Conservation (phyloP, 1,140 invertebrate species). For the Euschistus heros region DNA sequence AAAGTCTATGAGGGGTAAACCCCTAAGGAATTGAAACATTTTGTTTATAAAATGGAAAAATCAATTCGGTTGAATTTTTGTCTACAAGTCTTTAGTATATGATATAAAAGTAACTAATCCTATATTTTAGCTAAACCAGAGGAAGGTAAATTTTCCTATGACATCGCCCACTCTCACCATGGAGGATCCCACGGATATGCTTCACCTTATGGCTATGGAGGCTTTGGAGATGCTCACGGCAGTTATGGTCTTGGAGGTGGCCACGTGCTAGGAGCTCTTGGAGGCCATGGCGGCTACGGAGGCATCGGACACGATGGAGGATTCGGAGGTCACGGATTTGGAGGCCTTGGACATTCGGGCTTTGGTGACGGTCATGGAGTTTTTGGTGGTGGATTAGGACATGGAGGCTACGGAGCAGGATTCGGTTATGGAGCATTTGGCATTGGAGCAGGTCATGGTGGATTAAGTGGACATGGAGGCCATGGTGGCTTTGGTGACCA, state of each 20-base stretch:
- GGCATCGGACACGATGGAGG: constrained; percentile 8
- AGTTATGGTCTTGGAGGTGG: constrained; percentile 22
- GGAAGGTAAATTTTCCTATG: constrained; percentile 19
- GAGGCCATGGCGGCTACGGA: constrained; percentile 1
- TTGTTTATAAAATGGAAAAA: not conserved
- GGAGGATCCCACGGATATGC: constrained; percentile 14
- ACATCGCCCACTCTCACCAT: constrained; percentile 16
- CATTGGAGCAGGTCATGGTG: not conserved
- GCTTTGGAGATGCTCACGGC: constrained; percentile 20
- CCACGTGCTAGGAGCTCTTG: constrained; percentile 8
- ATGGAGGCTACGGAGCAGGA: constrained; percentile 11
- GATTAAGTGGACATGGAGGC: not conserved
- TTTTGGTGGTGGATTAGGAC: not conserved
- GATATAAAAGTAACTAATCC: not conserved
- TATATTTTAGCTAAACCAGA: constrained; percentile 18
- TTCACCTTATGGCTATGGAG: constrained; percentile 21
- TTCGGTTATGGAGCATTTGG: not conserved
- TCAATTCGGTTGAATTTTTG: not conserved
- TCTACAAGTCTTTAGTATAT: not conserved
- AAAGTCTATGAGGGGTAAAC: too few relatives aligned
- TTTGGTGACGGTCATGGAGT: constrained; percentile 2
- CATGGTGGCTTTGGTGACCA: not conserved
- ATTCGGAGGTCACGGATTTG: constrained; percentile 3
- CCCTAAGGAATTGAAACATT: not conserved
- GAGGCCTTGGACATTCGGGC: not conserved